phyloP scores from a whole-genome alignment of 2,888 invertebrate species.

The Napeogenes sylphis region DNA sequence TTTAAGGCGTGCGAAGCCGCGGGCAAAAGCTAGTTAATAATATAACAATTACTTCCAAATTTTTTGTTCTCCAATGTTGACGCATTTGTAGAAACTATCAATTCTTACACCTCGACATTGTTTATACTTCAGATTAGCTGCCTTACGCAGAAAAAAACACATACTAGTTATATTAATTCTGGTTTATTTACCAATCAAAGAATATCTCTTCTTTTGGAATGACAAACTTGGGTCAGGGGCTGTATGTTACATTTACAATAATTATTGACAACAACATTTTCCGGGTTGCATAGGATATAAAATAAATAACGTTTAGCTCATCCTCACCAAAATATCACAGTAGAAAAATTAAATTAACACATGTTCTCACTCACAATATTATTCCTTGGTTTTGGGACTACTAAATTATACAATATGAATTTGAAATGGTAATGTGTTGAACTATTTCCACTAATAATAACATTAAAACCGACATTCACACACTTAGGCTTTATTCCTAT shows the following conservation, averaged over 20 bases:
- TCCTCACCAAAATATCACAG: slow-evolving; percentile 73
- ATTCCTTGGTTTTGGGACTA: no score
- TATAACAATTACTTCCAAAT: no score
- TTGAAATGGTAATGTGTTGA: background rate
- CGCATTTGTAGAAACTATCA: no score
- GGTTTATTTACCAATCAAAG: slow-evolving; percentile 19
- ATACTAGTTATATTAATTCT: background rate
- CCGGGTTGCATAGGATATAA: slow-evolving; percentile 36
- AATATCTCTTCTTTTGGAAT: slow-evolving; percentile 22
- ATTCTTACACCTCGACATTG: no score
- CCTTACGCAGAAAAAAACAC: no score
- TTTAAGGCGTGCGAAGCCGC: no score
- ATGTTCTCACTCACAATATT: slow-evolving; percentile 16
- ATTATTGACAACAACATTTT: slow-evolving; percentile 36
- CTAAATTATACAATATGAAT: background rate
- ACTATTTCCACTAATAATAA: slow-evolving; percentile 9
- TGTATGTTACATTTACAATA: slow-evolving; percentile 33
- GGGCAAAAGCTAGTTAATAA: no score
- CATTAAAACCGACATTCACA: slow-evolving; percentile 48
- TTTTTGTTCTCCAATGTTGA: no score
- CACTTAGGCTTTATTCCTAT: slow-evolving; percentile 51
- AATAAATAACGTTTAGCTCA: slow-evolving; percentile 42
- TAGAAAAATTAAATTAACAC: slow-evolving; percentile 49
- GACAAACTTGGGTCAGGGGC: slow-evolving; percentile 25
- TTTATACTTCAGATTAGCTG: no score